These are phyloP conservation scores for Takifugu flavidus DNA, from an alignment of 2,113 vertebrate species.

Conservation along the genomic window DNA sequence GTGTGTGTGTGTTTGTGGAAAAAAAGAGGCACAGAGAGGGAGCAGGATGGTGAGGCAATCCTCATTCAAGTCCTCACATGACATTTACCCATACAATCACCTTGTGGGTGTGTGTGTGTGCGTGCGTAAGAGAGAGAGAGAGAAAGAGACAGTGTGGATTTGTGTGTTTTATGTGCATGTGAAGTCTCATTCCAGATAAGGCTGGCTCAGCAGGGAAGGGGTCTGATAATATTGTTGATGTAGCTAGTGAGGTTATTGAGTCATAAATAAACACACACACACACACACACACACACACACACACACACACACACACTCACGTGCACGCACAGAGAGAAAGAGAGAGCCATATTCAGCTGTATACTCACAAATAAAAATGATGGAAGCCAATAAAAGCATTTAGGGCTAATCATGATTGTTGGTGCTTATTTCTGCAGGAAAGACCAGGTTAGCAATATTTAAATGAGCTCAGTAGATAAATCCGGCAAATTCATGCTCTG, in stretches of 20 bases:
- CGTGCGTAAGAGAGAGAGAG: not conserved
- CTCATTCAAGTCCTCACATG: slow-evolving; percentile 49
- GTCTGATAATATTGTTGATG: slow-evolving; percentile 65
- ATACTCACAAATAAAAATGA: slow-evolving; percentile 59
- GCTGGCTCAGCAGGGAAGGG: slow-evolving; percentile 61
- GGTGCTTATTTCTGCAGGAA: slow-evolving; percentile 49
- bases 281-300: slow-evolving; percentile 13
- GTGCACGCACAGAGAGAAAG: too few species aligned
- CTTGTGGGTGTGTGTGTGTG: slow-evolving; percentile 19
- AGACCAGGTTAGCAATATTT: slow-evolving; percentile 55
- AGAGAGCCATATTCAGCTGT: not conserved
- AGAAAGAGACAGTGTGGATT: slow-evolving; percentile 1
- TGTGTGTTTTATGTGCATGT: slow-evolving; percentile 3
- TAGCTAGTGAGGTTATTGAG: slow-evolving; percentile 67
- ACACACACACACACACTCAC: slow-evolving; percentile 15
- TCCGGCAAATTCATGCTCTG: slow-evolving; percentile 10
- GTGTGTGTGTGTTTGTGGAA: slow-evolving; percentile 5
- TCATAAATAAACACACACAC: slow-evolving; percentile 63
- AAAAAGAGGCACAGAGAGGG: not conserved
- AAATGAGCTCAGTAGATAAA: slow-evolving; percentile 55
- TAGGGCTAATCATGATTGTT: slow-evolving; percentile 66
- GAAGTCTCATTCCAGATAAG: slow-evolving; percentile 59
- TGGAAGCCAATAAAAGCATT: slow-evolving; percentile 59
- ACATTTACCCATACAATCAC: slow-evolving; percentile 48
- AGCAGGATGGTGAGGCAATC: slow-evolving; percentile 53